A percentile compares a stretch with the other conserved stretches of the same genome.
Conservation (phyloP, 2,888 invertebrate genomes). For the Drosophila mettleri region DNA sequence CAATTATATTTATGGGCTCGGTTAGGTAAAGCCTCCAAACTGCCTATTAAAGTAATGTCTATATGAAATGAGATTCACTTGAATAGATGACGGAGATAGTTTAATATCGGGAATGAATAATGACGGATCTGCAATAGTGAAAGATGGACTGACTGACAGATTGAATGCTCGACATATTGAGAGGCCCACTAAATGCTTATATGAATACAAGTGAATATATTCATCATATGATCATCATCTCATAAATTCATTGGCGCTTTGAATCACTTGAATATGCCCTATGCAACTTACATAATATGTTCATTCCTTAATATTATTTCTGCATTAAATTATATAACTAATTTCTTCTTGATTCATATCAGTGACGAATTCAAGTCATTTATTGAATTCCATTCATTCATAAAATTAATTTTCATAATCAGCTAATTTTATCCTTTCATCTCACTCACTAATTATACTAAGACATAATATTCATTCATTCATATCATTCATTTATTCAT, state of each 20-base stretch:
- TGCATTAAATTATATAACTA: too few relatives aligned
- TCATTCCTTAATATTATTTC: too few relatives aligned
- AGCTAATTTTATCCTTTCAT: too few relatives aligned
- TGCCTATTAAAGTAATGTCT: conserved; percentile 28
- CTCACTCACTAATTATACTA: too few relatives aligned
- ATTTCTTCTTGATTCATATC: too few relatives aligned
- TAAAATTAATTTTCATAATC: neutral
- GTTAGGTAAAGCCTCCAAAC: neutral
- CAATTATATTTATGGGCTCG: conserved; percentile 12
- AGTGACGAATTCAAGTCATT: neutral
- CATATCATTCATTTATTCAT: neutral
- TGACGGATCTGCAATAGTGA: neutral
- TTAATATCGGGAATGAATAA: neutral
- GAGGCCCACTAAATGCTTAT: too few relatives aligned
- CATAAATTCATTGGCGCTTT: too few relatives aligned
- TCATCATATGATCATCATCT: too few relatives aligned
- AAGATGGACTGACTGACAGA: neutral
- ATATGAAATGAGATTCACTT: conserved; percentile 1
- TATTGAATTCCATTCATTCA: neutral
- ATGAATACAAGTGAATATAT: too few relatives aligned
- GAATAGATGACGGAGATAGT: neutral
- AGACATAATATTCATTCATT: too few relatives aligned
- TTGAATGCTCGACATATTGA: neutral
- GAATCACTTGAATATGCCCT: too few relatives aligned
- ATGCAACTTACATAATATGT: too few relatives aligned